A percentile compares a stretch with the other conserved stretches of the same genome.
These are phyloP conservation scores for Toxonevra muliebris DNA, from an alignment of 2,888 invertebrate genomes.

Conservation along the genomic window DNA sequence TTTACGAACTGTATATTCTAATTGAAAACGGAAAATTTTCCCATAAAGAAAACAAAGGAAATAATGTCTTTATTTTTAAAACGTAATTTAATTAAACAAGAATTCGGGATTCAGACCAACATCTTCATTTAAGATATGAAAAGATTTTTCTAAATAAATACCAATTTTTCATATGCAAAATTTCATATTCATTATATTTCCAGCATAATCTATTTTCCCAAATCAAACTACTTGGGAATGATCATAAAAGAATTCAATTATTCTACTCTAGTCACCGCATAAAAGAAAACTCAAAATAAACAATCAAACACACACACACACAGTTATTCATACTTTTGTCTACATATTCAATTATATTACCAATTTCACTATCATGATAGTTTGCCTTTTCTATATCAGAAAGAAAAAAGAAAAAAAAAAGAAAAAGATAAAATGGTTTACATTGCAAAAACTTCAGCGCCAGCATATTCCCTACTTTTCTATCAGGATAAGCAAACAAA, in stretches of 20 bases:
- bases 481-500: slow-evolving; percentile 27
- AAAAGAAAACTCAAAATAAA: slow-evolving; percentile 29
- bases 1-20: too few relatives aligned
- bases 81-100: too few relatives aligned
- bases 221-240: slow-evolving; percentile 1
- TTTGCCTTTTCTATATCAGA: not conserved
- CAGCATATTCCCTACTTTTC: not conserved
- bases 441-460: not conserved
- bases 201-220: slow-evolving; percentile 5
- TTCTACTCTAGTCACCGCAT: slow-evolving; percentile 36
- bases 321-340: not conserved
- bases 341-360: not conserved
- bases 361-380: slow-evolving; percentile 4
- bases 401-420: not conserved
- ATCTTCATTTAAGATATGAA: too few relatives aligned
- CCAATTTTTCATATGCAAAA: too few relatives aligned
- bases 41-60: too few relatives aligned
- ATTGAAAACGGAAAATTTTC: too few relatives aligned
- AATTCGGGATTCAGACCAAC: too few relatives aligned
- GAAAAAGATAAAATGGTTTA: not conserved
- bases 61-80: too few relatives aligned
- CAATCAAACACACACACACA: slow-evolving; percentile 12
- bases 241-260: slow-evolving; percentile 33
- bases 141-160: too few relatives aligned
- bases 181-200: not conserved